Conservation (phyloP, 2,797 vertebrate species). For the Australoheros facetus region DNA sequence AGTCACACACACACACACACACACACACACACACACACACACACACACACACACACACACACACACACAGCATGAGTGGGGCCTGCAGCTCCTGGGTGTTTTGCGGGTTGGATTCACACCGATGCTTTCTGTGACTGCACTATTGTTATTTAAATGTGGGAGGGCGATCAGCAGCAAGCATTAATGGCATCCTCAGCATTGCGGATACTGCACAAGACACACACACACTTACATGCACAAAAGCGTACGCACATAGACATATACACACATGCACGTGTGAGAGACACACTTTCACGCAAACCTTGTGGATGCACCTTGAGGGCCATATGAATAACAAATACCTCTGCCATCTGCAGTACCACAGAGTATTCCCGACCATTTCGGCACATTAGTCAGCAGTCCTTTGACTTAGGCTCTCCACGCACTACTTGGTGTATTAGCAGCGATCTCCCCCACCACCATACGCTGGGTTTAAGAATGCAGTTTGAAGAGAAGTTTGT, state of each 20-base stretch:
- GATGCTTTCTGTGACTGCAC: slow-evolving; percentile 74
- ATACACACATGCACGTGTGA: slow-evolving; percentile 26
- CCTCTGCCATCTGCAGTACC: slow-evolving; percentile 71
- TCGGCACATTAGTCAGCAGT: slow-evolving; percentile 77
- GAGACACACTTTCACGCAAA: slow-evolving; percentile 64
- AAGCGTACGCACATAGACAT: slow-evolving; percentile 42
- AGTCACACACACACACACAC: slow-evolving; percentile 20
- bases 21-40: slow-evolving; percentile 25
- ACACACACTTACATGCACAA: slow-evolving; percentile 47
- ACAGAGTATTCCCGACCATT: slow-evolving; percentile 73
- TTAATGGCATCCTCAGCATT: slow-evolving; percentile 79
- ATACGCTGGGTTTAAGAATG: slow-evolving; percentile 29
- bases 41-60: slow-evolving; percentile 19
- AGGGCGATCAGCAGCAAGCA: slow-evolving; percentile 79
- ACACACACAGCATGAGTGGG: slow-evolving; percentile 39
- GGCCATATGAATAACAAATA: slow-evolving; percentile 81
- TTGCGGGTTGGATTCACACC: slow-evolving; percentile 79
- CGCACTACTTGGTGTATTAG: slow-evolving; percentile 63
- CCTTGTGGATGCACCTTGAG: slow-evolving; percentile 76
- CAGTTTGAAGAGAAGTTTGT: slow-evolving; percentile 58
- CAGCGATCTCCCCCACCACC: slow-evolving; percentile 33
- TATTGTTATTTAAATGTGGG: slow-evolving; percentile 82
- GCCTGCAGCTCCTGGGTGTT: slow-evolving; percentile 69
- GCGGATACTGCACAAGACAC: slow-evolving; percentile 62
- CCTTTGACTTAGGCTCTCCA: slow-evolving; percentile 66